A percentile compares a stretch with the other conserved stretches of the same genome.
Evolutionary conservation across 2,888 invertebrate genomes (phyloP).

Genomic region (Carabus problematicus): DNA sequence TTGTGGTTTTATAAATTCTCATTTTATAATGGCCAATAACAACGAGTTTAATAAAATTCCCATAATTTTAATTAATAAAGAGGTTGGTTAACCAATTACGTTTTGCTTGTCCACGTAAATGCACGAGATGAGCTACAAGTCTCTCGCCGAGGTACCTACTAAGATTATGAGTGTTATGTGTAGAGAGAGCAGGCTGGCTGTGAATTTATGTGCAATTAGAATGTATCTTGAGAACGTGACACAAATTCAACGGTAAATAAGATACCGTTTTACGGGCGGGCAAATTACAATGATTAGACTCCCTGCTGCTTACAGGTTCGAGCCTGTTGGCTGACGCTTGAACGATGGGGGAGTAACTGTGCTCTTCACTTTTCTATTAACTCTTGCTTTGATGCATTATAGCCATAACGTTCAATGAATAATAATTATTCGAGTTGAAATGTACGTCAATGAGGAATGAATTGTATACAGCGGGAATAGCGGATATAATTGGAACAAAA

Average conservation of each 20-base stretch:
- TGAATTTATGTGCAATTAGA: slow-evolving; percentile 39
- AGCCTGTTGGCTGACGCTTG: too few species aligned
- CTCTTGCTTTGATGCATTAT: too few species aligned
- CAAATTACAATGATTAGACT: slow-evolving; percentile 29
- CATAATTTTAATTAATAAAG: slow-evolving; percentile 29
- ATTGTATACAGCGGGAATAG: too few species aligned
- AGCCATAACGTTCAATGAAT: too few species aligned
- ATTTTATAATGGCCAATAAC: slow-evolving; percentile 29
- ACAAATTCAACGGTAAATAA: slow-evolving; percentile 25
- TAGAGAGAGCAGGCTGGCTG: background rate
- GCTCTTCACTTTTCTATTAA: too few species aligned
- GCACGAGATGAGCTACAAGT: background rate
- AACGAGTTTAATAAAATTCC: slow-evolving; percentile 25
- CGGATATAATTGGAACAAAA: too few species aligned
- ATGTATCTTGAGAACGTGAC: slow-evolving; percentile 28
- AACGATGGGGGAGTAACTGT: too few species aligned
- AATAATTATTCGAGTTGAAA: too few species aligned
- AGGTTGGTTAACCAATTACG: slow-evolving; percentile 7
- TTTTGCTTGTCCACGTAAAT: slow-evolving; percentile 2
- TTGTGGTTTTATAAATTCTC: slow-evolving; percentile 17
- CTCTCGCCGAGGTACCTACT: too few species aligned
- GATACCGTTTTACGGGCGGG: slow-evolving; percentile 28
- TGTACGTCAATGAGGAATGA: too few species aligned
- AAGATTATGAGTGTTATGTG: background rate
- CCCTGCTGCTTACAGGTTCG: too few species aligned